Base-by-base conservation (phyloP, 2,888 invertebrate genomes). In the Drosophila recens region DNA sequence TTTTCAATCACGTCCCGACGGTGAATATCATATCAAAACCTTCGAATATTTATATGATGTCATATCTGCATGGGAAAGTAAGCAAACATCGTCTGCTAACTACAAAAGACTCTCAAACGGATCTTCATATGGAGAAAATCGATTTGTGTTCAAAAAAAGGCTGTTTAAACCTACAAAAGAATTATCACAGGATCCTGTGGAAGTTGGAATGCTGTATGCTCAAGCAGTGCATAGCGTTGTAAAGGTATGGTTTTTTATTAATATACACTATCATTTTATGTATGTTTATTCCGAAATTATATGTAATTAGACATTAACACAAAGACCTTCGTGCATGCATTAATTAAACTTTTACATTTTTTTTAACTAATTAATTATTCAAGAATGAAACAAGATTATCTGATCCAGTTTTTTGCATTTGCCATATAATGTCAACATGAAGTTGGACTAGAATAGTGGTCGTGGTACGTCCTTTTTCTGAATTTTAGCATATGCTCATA, bases 221-320 rank as follows among this genome's bases (percentile, higher is more conserved):
- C 98, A 98, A 93, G 98, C 98, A 65, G 98, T 98, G 9, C 97
- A 98, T 89, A 96, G 97, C 91, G 98, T 98, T 52, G 98, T 98
- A 3, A 98, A 98, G 95, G 98, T 97, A 30, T 30, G 6, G 27
- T 27, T 27, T 27, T 23, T 27, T 27, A 6, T 27, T 27, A 5
- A 27, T 5, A 27, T 27, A 27, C 27, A 27, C 27, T 27, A 27
- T 27, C 5, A 27, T 27, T 27, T 5, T 27, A 27, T 5, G 27
- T 27, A 27, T 27, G 27, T 27, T 27, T 27, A 27, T 27, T 27
- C 5, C 27, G 27, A 27, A 27, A 27, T 27, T 27, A 27, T 27
- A 27, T 27, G 6, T 27, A 27, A 27, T 27, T 27, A 27, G 27
- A 27, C 3, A 5, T 27, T 5, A 27, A 27, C 27, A 27, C 5